These are phyloP conservation scores for Blennius ocellaris DNA, from an alignment of 2,113 vertebrate genomes.

Conservation along the genomic window DNA sequence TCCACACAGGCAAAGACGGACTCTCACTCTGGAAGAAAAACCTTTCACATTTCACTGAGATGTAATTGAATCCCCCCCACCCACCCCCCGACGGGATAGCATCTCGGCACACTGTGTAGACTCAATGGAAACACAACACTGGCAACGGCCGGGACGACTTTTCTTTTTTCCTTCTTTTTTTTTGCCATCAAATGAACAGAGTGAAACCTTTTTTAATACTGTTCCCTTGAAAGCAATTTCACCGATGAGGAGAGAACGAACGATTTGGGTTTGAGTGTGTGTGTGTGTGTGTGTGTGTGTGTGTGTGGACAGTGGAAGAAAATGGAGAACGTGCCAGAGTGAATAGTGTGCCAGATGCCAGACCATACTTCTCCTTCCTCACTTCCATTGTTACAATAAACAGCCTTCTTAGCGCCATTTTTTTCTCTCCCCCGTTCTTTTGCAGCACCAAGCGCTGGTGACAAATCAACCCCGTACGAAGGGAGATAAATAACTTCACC, in stretches of 20 bases:
- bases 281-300: conserved; percentile 20
- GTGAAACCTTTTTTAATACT: conserved; percentile 29
- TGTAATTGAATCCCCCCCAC: conserved; percentile 63
- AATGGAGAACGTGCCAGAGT: conserved; percentile 47
- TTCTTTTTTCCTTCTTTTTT: conserved; percentile 6
- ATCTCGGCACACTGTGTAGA: conserved; percentile 34
- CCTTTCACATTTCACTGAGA: conserved; percentile 57
- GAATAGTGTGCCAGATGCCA: conserved; percentile 38
- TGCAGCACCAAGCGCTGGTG: background rate
- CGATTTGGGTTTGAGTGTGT: conserved; percentile 33
- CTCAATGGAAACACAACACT: conserved; percentile 35
- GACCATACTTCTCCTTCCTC: conserved; percentile 34
- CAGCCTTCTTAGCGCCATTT: conserved; percentile 17
- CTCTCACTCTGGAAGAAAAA: conserved; percentile 32
- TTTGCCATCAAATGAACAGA: conserved; percentile 36
- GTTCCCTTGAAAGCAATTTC: conserved; percentile 66
- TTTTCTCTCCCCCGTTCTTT: conserved; percentile 1
- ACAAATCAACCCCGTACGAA: conserved; percentile 40
- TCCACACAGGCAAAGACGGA: conserved; percentile 3
- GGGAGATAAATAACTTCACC: conserved; percentile 32
- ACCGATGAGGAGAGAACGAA: conserved; percentile 58
- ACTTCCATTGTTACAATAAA: conserved; percentile 31
- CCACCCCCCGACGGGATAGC: conserved; percentile 29
- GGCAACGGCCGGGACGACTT: conserved; percentile 17
- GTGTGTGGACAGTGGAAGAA: conserved; percentile 40